Evolutionary conservation across 1,140 invertebrate species (phyloP).

Genomic region (Acromyrmex heyeri): DNA sequence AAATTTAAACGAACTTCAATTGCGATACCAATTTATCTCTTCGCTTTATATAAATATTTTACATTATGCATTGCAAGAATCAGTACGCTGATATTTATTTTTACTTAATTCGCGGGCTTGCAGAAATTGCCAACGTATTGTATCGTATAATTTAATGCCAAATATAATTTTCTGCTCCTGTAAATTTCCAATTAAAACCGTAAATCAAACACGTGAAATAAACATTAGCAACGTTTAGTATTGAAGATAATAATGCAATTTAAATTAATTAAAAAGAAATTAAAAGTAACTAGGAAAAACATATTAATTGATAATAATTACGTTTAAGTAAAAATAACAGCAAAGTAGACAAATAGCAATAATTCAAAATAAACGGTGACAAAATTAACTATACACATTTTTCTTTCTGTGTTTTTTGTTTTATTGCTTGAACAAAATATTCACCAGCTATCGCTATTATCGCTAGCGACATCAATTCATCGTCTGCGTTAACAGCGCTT

Average conservation of each 20-base stretch:
- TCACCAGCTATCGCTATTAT: not conserved
- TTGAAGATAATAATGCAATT: slow-evolving; percentile 7
- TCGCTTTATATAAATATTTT: slow-evolving; percentile 9
- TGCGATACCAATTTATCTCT: not conserved
- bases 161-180: slow-evolving; percentile 3
- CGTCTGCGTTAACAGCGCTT: slow-evolving; percentile 34
- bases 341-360: not conserved
- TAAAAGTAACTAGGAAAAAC: not conserved
- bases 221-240: slow-evolving; percentile 4
- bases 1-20: slow-evolving; percentile 17
- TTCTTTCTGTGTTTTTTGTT: not conserved
- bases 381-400: not conserved
- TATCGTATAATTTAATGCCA: slow-evolving; percentile 1
- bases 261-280: slow-evolving; percentile 22
- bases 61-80: not conserved
- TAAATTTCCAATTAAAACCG: slow-evolving; percentile 4
- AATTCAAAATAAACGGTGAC: slow-evolving; percentile 5
- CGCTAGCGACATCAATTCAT: slow-evolving; percentile 38
- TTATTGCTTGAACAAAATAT: slow-evolving; percentile 14
- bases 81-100: not conserved
- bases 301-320: slow-evolving; percentile 30
- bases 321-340: slow-evolving; percentile 3
- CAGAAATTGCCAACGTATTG: not conserved
- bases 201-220: slow-evolving; percentile 24
- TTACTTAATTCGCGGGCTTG: slow-evolving; percentile 14